Base-by-base conservation (phyloP, 2,888 invertebrate species). In the Latrodectus elegans region DNA sequence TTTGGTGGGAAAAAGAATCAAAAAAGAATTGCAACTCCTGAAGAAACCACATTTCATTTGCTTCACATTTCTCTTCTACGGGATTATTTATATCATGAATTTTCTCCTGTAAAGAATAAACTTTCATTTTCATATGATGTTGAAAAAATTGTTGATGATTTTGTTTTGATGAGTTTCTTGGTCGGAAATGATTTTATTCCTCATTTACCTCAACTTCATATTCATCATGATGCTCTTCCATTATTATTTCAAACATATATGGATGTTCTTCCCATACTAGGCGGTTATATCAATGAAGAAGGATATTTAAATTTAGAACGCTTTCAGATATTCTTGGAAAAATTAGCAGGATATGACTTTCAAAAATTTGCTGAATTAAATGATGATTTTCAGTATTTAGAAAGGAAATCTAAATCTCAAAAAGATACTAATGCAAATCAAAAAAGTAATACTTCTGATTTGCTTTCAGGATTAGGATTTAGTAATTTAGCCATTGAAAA, bases 131-230 rank as follows among this genome's bases (percentile, higher is more conserved):
- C 93, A 1, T 98, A 95, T 92, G 95, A 98, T 92, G 94, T 98
- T 90, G 97, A 99, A 91, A 95, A 95, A 89, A 94, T 99, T 80
- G 97, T 99, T 51, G 99, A 99, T 92, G 99, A 99, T 92, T 99
- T 99, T 99, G 96, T 99, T 52, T 92, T 99, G 22, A 97, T 99
- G 97, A 97, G 98, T 0, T 99, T 99, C 92, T 93, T 99, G 49
- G 97, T 99, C 14, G 99, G 99, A 89, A 99, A 99, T 92, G 99
- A 99, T 93, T 99, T 99, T 92, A 96, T 99, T 91, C 99, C 99
- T 0, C 95, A 98, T 93, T 93, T 99, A 89, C 99, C 99, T 4
- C 95, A 97, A 92, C 94, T 99, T 92, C 97, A 99, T 92, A 99
- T 99, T 90, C 95, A 95, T 90, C 95, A 96, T 91, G 97, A 97